Conservation (phyloP, 2,888 invertebrate species). For the Pyralis farinalis region DNA sequence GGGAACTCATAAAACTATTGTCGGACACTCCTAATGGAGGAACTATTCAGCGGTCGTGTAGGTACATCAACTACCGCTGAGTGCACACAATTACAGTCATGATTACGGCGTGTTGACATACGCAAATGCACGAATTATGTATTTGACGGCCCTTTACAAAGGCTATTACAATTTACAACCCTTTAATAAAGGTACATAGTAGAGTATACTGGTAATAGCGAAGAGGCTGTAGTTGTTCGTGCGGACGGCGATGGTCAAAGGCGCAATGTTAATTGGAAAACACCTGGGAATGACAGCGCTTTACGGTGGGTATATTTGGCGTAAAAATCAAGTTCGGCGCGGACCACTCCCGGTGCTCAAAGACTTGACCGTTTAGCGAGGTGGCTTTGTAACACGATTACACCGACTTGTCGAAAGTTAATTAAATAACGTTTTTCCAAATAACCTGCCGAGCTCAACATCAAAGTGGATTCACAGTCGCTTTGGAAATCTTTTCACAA, state of each 20-base stretch:
- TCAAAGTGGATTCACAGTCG: slow-evolving; percentile 64
- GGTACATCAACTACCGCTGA: slow-evolving; percentile 15
- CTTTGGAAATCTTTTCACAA: slow-evolving; percentile 67
- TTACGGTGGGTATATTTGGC: slow-evolving; percentile 67
- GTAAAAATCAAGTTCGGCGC: slow-evolving; percentile 71
- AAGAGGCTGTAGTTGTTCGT: slow-evolving; percentile 54
- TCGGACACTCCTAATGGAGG: slow-evolving; percentile 49
- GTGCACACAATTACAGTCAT: slow-evolving; percentile 4
- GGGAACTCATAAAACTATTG: slow-evolving; percentile 74
- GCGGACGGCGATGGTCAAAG: slow-evolving; percentile 70
- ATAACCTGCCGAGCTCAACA: slow-evolving; percentile 70
- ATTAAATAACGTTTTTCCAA: slow-evolving; percentile 81
- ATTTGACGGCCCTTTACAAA: slow-evolving; percentile 20
- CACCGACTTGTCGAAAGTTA: slow-evolving; percentile 79
- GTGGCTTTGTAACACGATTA: slow-evolving; percentile 79
- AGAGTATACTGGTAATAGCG: slow-evolving; percentile 59
- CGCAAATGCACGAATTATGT: slow-evolving; percentile 9
- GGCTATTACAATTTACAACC: slow-evolving; percentile 48
- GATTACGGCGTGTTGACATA: slow-evolving; percentile 4
- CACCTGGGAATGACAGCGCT: slow-evolving; percentile 78
- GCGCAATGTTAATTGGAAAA: slow-evolving; percentile 77
- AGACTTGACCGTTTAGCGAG: slow-evolving; percentile 69
- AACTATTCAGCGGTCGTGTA: slow-evolving; percentile 31
- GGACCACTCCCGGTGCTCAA: slow-evolving; percentile 49
- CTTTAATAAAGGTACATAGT: slow-evolving; percentile 59